Conservation (phyloP, 2,113 vertebrate species). For the Microcebus ravelobensis region DNA sequence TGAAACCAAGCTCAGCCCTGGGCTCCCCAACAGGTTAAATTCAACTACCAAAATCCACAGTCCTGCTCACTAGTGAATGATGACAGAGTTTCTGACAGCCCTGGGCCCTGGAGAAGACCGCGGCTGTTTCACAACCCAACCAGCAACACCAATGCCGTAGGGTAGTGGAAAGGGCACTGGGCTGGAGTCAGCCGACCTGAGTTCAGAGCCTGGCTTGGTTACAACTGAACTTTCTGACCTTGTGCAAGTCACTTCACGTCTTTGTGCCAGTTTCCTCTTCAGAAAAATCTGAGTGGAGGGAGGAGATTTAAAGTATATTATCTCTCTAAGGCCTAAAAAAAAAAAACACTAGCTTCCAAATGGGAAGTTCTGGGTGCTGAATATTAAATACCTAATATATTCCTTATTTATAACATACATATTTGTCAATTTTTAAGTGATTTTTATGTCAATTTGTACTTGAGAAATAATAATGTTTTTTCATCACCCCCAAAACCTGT, state of each 20-base stretch:
- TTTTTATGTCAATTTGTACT: slow-evolving; percentile 41
- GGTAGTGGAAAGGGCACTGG: slow-evolving; percentile 54
- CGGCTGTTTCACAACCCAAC: slow-evolving; percentile 53
- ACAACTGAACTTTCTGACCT: slow-evolving; percentile 71
- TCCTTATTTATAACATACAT: slow-evolving; percentile 40
- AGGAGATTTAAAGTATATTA: background rate
- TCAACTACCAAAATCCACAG: background rate
- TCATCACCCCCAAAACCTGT: slow-evolving; percentile 16
- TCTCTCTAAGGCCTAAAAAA: slow-evolving; percentile 38
- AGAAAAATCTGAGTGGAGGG: background rate
- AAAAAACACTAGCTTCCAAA: background rate
- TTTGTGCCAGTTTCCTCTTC: slow-evolving; percentile 65
- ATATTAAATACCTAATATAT: slow-evolving; percentile 22
- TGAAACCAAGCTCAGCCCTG: background rate
- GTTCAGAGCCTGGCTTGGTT: slow-evolving; percentile 63
- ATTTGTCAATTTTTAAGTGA: slow-evolving; percentile 8
- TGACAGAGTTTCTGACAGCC: slow-evolving; percentile 5
- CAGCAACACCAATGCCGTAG: background rate
- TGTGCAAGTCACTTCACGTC: slow-evolving; percentile 54
- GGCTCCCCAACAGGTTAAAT: background rate
- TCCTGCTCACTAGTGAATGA: background rate
- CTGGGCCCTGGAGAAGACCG: background rate
- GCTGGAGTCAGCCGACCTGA: slow-evolving; percentile 53
- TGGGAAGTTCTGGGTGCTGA: slow-evolving; percentile 53
- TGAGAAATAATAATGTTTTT: slow-evolving; percentile 45